Conservation (phyloP, 2,888 invertebrate genomes). For the Luperina nickerlii region DNA sequence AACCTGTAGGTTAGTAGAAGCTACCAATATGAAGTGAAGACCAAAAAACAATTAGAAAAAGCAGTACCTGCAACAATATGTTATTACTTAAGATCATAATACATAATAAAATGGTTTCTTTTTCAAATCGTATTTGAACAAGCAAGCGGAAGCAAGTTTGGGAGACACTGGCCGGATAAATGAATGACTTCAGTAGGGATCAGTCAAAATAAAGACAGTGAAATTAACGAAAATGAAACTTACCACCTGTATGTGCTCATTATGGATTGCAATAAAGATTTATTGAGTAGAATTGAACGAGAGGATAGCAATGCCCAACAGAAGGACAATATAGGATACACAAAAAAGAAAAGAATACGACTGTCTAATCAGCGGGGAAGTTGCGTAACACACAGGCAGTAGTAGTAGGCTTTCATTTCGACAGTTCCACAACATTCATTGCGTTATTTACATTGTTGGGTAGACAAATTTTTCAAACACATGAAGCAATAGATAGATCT, state of each 20-base stretch:
- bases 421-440: background rate
- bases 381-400: background rate
- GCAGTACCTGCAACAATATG: background rate
- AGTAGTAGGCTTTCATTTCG: background rate
- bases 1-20: too few relatives aligned
- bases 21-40: too few relatives aligned
- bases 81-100: background rate
- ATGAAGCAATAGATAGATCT: background rate
- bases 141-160: background rate
- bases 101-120: background rate
- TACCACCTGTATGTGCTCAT: too few relatives aligned
- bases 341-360: background rate
- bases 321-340: too few relatives aligned
- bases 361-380: background rate
- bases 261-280: too few relatives aligned
- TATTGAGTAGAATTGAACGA: too few relatives aligned
- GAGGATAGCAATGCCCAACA: background rate
- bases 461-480: background rate
- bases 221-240: background rate
- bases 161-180: background rate
- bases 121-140: background rate
- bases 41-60: background rate
- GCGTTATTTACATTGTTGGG: background rate
- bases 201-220: background rate
- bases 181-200: background rate